Evolutionary conservation across 2,888 invertebrate species (phyloP).

Genomic region (Iphiclides podalirius): DNA sequence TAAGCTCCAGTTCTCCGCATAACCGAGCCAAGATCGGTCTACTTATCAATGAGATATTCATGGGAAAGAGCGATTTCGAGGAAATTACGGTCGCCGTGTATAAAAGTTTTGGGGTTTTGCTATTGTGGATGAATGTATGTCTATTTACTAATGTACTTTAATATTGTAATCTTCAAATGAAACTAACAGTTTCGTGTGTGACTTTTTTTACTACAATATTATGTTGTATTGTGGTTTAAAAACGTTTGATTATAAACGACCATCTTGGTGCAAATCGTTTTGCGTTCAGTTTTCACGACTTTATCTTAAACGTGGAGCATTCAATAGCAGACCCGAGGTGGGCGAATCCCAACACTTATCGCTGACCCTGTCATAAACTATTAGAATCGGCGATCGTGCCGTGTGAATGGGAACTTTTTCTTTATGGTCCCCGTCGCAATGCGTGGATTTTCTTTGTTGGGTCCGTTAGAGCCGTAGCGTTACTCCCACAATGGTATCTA

Average conservation of each 20-base stretch:
- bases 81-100: no score
- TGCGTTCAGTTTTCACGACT: neutral
- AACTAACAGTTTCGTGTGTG: no score
- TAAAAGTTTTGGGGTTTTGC: neutral
- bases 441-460: slow-evolving; percentile 9
- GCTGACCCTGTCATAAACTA: slow-evolving; percentile 23
- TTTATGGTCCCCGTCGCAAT: neutral
- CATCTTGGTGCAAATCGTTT: no score
- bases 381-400: slow-evolving; percentile 24
- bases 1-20: slow-evolving; percentile 39
- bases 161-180: no score
- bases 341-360: slow-evolving; percentile 20
- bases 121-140: no score
- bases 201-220: no score
- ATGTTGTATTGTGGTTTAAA: no score
- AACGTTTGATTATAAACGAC: no score
- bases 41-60: slow-evolving; percentile 29
- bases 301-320: slow-evolving; percentile 3
- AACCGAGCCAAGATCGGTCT: slow-evolving; percentile 33
- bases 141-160: no score
- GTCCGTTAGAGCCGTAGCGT: slow-evolving; percentile 15
- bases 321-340: slow-evolving; percentile 7
- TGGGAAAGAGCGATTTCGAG: no score
- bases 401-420: slow-evolving; percentile 19
- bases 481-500: slow-evolving; percentile 1